Evolutionary conservation across 2,888 invertebrate species (phyloP).

Genomic region (Ctenicera cuprea): DNA sequence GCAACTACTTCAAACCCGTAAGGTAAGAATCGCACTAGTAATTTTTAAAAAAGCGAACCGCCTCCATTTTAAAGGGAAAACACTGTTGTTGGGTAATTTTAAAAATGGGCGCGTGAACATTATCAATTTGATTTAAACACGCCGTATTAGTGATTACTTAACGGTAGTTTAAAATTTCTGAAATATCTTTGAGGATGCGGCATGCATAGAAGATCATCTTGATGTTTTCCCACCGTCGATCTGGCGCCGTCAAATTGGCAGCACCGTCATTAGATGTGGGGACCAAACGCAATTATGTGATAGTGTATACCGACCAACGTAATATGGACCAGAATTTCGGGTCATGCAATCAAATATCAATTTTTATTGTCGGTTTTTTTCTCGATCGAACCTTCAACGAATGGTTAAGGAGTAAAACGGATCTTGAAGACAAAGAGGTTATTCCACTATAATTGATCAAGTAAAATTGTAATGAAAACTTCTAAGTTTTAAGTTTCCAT

Average conservation of each 20-base stretch:
- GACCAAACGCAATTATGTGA: slow-evolving; percentile 56
- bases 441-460: slow-evolving; percentile 19
- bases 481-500: neutral
- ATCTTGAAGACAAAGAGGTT: neutral
- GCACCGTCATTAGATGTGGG: slow-evolving; percentile 63
- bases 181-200: slow-evolving; percentile 48
- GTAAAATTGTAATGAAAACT: slow-evolving; percentile 33
- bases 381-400: neutral
- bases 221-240: slow-evolving; percentile 63
- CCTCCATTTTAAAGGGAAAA: slow-evolving; percentile 23
- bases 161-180: slow-evolving; percentile 53
- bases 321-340: slow-evolving; percentile 34
- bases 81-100: slow-evolving; percentile 33
- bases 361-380: slow-evolving; percentile 11
- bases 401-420: neutral
- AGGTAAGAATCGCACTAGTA: slow-evolving; percentile 79
- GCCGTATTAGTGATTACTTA: slow-evolving; percentile 53
- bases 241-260: slow-evolving; percentile 67
- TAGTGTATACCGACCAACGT: slow-evolving; percentile 40
- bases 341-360: slow-evolving; percentile 36
- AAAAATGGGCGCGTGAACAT: slow-evolving; percentile 47
- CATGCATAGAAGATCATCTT: slow-evolving; percentile 59
- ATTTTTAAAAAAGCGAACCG: slow-evolving; percentile 21
- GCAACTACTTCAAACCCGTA: slow-evolving; percentile 94
- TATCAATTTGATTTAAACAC: slow-evolving; percentile 49